These are phyloP conservation scores for Nymphicus hollandicus DNA, from an alignment of 2,113 vertebrate genomes.

Conservation along the genomic window DNA sequence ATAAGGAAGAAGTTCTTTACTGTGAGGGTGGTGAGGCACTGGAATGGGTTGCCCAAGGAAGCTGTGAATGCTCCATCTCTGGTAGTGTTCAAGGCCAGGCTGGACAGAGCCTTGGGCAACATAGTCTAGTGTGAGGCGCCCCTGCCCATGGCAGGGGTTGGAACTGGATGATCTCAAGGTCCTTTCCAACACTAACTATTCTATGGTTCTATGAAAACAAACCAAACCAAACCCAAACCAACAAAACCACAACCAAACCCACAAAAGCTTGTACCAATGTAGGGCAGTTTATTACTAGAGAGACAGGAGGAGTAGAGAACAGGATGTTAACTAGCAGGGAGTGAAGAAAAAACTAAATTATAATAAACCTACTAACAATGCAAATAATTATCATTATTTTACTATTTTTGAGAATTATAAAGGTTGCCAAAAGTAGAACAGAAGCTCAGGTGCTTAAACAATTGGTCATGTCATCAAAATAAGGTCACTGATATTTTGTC, in stretches of 20 bases:
- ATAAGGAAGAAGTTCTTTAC: not conserved
- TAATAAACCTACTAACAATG: not conserved
- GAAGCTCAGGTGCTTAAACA: not conserved
- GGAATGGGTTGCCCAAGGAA: not conserved
- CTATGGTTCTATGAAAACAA: not conserved
- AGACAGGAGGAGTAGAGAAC: not conserved
- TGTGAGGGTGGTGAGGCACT: not conserved
- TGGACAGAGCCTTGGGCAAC: not conserved
- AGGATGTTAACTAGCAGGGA: not conserved
- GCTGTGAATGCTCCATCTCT: not conserved
- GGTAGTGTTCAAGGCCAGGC: not conserved
- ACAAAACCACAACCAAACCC: not conserved
- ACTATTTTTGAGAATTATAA: not conserved
- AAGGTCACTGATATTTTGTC: not conserved
- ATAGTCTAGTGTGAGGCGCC: not conserved
- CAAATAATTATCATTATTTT: not conserved
- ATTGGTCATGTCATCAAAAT: not conserved
- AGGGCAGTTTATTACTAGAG: not conserved
- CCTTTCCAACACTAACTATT: not conserved
- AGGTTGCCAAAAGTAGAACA: not conserved
- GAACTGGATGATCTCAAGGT: not conserved
- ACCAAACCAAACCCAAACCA: not conserved
- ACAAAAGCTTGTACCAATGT: not conserved
- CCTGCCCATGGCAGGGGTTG: not conserved
- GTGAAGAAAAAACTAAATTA: not conserved